A percentile compares a stretch with the other conserved stretches of the same genome.
phyloP scores from a whole-genome alignment of 2,888 invertebrate species.

The Cancer borealis region DNA sequence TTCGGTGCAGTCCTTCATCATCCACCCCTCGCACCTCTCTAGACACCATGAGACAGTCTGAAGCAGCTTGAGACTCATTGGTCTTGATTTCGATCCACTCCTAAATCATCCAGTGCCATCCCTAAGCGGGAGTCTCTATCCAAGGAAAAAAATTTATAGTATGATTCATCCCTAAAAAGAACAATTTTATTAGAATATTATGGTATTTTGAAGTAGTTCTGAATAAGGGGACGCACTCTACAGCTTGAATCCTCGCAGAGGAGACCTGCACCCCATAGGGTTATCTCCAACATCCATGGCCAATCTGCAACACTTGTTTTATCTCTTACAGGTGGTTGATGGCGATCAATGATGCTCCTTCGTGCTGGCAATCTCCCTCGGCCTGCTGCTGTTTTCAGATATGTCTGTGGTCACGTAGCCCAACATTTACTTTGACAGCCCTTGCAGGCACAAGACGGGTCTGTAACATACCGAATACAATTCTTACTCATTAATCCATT shows the following conservation, averaged over 20 bases:
- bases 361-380: constrained; percentile 43
- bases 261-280: constrained; percentile 67
- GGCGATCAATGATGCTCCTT: constrained; percentile 40
- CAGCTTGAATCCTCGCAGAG: constrained; percentile 37
- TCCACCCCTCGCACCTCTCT: constrained; percentile 50
- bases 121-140: background rate
- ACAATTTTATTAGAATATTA: background rate
- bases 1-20: constrained; percentile 52
- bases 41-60: constrained; percentile 64
- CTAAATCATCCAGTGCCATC: background rate
- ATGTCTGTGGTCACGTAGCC: constrained; percentile 50
- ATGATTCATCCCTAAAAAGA: background rate
- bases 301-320: constrained; percentile 57
- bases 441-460: constrained; percentile 64
- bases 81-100: background rate
- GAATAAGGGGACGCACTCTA: constrained; percentile 42
- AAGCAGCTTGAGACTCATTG: background rate
- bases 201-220: background rate
- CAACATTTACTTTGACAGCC: constrained; percentile 60
- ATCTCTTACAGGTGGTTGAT: constrained; percentile 32
- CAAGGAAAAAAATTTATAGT: background rate
- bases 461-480: constrained; percentile 44
- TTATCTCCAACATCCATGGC: constrained; percentile 64
- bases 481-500: background rate
- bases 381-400: background rate